These are phyloP conservation scores for Drosophila formosana DNA, from an alignment of 2,888 invertebrate species.

Conservation along the genomic window DNA sequence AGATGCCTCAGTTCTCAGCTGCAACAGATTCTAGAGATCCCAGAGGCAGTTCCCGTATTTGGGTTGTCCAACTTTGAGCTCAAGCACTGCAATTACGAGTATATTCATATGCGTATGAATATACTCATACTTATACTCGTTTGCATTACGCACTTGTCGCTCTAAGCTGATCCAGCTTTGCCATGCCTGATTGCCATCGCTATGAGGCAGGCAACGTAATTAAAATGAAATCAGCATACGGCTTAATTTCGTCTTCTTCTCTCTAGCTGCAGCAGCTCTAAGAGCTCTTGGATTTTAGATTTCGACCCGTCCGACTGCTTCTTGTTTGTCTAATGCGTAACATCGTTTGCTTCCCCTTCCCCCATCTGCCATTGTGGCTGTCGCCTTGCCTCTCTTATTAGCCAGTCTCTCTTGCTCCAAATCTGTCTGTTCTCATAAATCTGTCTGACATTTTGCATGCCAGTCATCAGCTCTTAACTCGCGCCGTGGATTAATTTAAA, in stretches of 20 bases:
- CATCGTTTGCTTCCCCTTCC: slow-evolving; percentile 63
- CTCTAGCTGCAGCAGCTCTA: not conserved
- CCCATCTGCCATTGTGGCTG: not conserved
- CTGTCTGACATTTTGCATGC: slow-evolving; percentile 78
- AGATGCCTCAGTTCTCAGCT: slow-evolving; percentile 31
- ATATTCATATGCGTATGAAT: slow-evolving; percentile 13
- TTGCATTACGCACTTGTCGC: slow-evolving; percentile 80
- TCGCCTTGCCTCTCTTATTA: slow-evolving; percentile 22
- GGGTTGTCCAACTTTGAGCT: slow-evolving; percentile 65
- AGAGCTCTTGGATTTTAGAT: slow-evolving; percentile 41
- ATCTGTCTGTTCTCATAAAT: slow-evolving; percentile 80
- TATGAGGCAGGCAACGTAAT: slow-evolving; percentile 68
- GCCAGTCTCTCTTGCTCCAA: slow-evolving; percentile 69
- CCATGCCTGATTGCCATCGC: slow-evolving; percentile 77
- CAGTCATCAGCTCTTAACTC: slow-evolving; percentile 71
- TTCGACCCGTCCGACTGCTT: slow-evolving; percentile 66
- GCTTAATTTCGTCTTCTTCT: slow-evolving; percentile 76
- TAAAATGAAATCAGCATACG: slow-evolving; percentile 82
- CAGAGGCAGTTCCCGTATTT: slow-evolving; percentile 47
- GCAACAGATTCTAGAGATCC: slow-evolving; percentile 1
- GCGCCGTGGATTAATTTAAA: slow-evolving; percentile 70
- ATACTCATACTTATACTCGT: slow-evolving; percentile 42
- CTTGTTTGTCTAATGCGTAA: slow-evolving; percentile 80
- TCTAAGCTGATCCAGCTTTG: slow-evolving; percentile 81
- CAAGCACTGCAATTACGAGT: slow-evolving; percentile 53